Percentiles rank a stretch among this genome's conserved stretches.
Evolutionary conservation across 1,140 invertebrate species (phyloP).

Genomic region (Mycetomoellerius zeteki): DNA sequence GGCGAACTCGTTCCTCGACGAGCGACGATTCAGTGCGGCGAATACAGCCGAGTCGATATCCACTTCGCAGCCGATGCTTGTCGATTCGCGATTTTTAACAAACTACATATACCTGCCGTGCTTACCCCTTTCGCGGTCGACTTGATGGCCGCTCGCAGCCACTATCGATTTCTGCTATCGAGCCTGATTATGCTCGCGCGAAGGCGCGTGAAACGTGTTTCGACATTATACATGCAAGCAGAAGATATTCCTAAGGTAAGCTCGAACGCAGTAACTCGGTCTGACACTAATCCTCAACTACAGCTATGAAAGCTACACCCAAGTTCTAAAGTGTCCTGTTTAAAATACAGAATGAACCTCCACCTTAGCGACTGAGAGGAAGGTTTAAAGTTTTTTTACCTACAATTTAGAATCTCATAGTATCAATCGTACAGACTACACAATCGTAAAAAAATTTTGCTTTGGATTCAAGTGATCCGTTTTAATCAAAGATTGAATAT

Average conservation of each 20-base stretch:
- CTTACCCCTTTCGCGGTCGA: conserved; percentile 26
- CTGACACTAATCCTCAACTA: background rate
- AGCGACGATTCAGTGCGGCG: conserved; percentile 25
- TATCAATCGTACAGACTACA: too few relatives aligned
- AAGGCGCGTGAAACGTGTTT: conserved; percentile 12
- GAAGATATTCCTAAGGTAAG: background rate
- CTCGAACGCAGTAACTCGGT: background rate
- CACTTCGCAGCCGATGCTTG: conserved; percentile 11
- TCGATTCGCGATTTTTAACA: conserved; percentile 45
- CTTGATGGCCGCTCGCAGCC: conserved; percentile 52
- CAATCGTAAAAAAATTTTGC: too few relatives aligned
- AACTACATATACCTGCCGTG: conserved; percentile 31
- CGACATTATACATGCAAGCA: conserved; percentile 24
- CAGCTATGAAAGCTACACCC: too few relatives aligned
- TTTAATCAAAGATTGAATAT: too few relatives aligned
- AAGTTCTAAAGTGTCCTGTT: background rate
- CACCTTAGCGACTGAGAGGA: too few relatives aligned
- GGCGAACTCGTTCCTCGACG: conserved; percentile 43
- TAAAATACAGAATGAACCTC: background rate
- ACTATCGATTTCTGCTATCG: conserved; percentile 61
- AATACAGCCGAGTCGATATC: conserved; percentile 11
- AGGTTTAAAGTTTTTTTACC: too few relatives aligned
- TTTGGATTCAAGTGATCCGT: too few relatives aligned
- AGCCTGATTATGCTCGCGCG: conserved; percentile 51
- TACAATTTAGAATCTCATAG: too few relatives aligned